These are phyloP conservation scores for Drosophila austrosaltans DNA, from an alignment of 2,888 invertebrate species.

Conservation along the genomic window DNA sequence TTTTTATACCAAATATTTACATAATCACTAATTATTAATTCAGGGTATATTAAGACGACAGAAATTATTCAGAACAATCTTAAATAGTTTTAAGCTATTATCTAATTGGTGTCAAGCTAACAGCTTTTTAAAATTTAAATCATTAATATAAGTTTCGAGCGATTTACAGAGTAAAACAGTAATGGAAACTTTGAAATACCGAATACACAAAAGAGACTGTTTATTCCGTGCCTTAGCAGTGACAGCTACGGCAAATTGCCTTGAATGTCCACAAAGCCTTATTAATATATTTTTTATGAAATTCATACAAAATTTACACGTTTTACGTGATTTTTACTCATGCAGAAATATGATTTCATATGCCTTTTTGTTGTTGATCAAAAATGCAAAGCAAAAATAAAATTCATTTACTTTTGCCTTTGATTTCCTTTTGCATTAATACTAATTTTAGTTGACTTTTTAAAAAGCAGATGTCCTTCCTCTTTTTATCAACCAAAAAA, in stretches of 20 bases:
- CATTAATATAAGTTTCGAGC: too few species aligned
- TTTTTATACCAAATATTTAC: too few species aligned
- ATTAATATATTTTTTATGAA: neutral
- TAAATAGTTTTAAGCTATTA: too few species aligned
- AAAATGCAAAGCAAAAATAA: conserved; percentile 30
- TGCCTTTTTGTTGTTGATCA: conserved; percentile 26
- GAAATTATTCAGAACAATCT: too few species aligned
- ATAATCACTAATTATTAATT: too few species aligned
- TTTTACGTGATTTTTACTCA: conserved; percentile 4
- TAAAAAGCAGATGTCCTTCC: conserved; percentile 13
- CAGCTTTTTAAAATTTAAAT: too few species aligned
- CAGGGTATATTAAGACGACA: too few species aligned
- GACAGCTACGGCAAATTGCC: neutral
- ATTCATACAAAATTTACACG: neutral
- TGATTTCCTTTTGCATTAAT: conserved; percentile 48
- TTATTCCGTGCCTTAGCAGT: neutral
- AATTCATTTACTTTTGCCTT: conserved; percentile 52
- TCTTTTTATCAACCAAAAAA: conserved; percentile 8
- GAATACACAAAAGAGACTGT: too few species aligned
- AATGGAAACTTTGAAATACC: too few species aligned
- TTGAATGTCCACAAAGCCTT: neutral
- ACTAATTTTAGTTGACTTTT: conserved; percentile 37
- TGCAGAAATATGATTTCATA: conserved; percentile 7
- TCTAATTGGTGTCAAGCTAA: too few species aligned
- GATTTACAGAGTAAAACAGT: too few species aligned